Conservation (phyloP, 1,140 invertebrate genomes). For the Campodea augens region DNA sequence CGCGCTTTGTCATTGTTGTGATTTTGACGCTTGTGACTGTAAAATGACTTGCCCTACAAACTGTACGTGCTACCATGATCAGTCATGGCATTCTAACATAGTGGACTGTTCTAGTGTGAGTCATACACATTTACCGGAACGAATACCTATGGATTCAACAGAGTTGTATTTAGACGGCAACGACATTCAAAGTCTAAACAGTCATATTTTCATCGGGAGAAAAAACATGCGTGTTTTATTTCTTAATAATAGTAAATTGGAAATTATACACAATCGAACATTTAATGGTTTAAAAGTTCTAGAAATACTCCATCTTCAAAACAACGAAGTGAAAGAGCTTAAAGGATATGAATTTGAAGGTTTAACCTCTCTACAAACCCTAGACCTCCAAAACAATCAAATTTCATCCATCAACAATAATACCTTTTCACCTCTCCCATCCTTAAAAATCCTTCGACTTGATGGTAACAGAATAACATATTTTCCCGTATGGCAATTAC, state of each 20-base stretch:
- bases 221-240: conserved; percentile 65
- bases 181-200: conserved; percentile 42
- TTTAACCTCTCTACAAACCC: conserved; percentile 35
- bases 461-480: conserved; percentile 55
- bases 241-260: conserved; percentile 67
- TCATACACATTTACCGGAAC: conserved; percentile 52
- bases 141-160: conserved; percentile 83
- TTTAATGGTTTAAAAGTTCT: conserved; percentile 72
- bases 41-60: conserved; percentile 84
- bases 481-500: conserved; percentile 58
- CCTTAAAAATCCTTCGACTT: conserved; percentile 46
- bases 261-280: conserved; percentile 67
- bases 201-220: conserved; percentile 76
- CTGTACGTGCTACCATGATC: conserved; percentile 81
- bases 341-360: conserved; percentile 68
- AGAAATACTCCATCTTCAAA: conserved; percentile 57
- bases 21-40: conserved; percentile 84
- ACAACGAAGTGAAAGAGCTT: conserved; percentile 51
- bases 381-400: conserved; percentile 44
- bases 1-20: conserved; percentile 76
- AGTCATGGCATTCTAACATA: conserved; percentile 77
- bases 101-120: conserved; percentile 65
- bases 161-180: conserved; percentile 78
- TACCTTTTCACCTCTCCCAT: conserved; percentile 50
- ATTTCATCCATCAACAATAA: conserved; percentile 51